Evolutionary conservation across 2,797 vertebrate genomes (phyloP), one percentile per base, ranked within the genome.

Genomic region (Xenopus petersii): DNA sequence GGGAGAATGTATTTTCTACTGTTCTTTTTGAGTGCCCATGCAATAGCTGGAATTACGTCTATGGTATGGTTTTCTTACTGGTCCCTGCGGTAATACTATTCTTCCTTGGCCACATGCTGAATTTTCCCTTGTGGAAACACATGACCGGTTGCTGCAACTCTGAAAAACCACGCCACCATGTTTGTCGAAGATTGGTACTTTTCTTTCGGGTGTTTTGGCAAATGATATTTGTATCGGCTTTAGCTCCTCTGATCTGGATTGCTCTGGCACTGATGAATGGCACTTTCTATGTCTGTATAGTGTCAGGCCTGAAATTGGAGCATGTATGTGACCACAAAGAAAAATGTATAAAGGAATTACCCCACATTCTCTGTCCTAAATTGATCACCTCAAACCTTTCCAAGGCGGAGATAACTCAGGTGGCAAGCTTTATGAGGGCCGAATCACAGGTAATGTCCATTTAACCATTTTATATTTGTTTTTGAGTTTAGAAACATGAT

Each of bases 201-300:
- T 0, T 0, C 0, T 0, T 13, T 7, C 2, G 67, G 12, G 77
- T 83, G 30, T 80, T 89, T 12, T 0, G 61, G 12, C 75, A 80
- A 0, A 70, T 91, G 73, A 77, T 56, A 60, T 48, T 1, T 12
- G 48, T 11, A 0, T 86, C 88, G 0, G 2, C 71, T 2, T 75
- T 94, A 12, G 93, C 91, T 0, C 93, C 93, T 0, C n/a, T 89
- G 71, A 93, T 82, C 12, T 95, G 95, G 94, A 76, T 93, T 0
- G 88, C 87, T 0, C 86, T 93, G 70, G 91, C 93, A 13, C 84
- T 95, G n/a, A 91, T 96, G 0, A 83, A 80, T 1, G 89, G 89
- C 21, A 67, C 33, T 26, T 93, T 88, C 85, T 94, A 87, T 0
- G 83, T 90, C 69, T 93, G 94, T 0, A 81, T 83, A 0, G 87